Conservation (phyloP, 2,113 vertebrate species). For the Cochlearius cochlearius region DNA sequence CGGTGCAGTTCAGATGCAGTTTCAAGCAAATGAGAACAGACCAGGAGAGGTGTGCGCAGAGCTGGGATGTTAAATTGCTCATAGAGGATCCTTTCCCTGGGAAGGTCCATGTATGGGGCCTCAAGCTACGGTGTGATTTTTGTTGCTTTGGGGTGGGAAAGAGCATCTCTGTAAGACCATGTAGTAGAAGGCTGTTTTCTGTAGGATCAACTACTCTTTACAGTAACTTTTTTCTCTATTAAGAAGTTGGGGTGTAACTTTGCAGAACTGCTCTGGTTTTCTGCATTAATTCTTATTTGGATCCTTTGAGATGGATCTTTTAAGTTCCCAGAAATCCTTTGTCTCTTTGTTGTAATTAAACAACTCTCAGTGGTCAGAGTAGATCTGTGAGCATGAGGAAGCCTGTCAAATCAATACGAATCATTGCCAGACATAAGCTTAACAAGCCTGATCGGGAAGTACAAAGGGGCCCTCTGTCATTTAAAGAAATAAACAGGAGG, state of each 20-base stretch:
- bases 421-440: not conserved
- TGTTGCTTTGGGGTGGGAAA: not conserved
- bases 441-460: constrained; percentile 17
- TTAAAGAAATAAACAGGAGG: constrained; percentile 15
- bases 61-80: rapidly evolving
- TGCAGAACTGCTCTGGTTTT: not conserved
- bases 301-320: not conserved
- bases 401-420: constrained; percentile 9
- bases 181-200: not conserved
- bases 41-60: not conserved
- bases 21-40: not conserved
- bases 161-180: not conserved
- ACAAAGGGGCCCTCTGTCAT: not conserved
- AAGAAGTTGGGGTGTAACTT: not conserved
- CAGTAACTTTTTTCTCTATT: not conserved
- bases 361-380: not conserved
- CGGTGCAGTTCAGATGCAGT: not conserved
- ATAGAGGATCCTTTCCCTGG: not conserved
- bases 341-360: not conserved
- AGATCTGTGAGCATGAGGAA: not conserved
- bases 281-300: not conserved
- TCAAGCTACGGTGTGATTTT: not conserved
- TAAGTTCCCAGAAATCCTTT: not conserved
- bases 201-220: not conserved
- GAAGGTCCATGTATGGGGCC: not conserved